Evolutionary conservation across 2,113 vertebrate species (phyloP).

Genomic region (Anguilla japonica): DNA sequence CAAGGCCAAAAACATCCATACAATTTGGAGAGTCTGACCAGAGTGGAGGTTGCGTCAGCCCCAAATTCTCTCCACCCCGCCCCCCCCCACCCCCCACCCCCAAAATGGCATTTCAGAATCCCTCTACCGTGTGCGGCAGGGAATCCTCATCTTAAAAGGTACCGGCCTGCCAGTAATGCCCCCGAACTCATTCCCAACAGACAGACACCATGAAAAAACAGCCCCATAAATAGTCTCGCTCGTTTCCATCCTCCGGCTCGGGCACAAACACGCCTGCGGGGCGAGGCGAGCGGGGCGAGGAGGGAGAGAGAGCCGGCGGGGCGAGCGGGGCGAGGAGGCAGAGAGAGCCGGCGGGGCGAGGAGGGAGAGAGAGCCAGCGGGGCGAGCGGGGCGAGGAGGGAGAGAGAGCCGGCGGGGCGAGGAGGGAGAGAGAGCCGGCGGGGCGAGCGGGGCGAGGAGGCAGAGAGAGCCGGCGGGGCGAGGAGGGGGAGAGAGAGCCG

Average conservation of each 20-base stretch:
- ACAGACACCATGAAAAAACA: conserved; percentile 5
- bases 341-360: neutral
- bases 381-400: no score
- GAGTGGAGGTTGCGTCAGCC: neutral
- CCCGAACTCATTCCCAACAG: neutral
- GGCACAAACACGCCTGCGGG: neutral
- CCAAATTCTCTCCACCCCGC: neutral
- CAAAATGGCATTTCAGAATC: neutral
- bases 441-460: no score
- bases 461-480: no score
- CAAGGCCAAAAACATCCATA: neutral
- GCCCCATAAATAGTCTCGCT: conserved; percentile 8
- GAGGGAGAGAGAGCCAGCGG: neutral
- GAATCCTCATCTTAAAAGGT: neutral
- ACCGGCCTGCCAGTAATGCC: neutral
- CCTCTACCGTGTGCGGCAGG: neutral
- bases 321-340: neutral
- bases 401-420: no score
- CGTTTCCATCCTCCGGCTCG: neutral
- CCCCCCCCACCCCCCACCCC: neutral
- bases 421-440: no score
- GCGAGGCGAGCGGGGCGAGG: no score
- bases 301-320: no score
- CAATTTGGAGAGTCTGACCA: neutral
- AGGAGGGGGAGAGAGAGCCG: no score